phyloP scores from a whole-genome alignment of 2,113 vertebrate species.

The Ptilorrhoa leucosticta region DNA sequence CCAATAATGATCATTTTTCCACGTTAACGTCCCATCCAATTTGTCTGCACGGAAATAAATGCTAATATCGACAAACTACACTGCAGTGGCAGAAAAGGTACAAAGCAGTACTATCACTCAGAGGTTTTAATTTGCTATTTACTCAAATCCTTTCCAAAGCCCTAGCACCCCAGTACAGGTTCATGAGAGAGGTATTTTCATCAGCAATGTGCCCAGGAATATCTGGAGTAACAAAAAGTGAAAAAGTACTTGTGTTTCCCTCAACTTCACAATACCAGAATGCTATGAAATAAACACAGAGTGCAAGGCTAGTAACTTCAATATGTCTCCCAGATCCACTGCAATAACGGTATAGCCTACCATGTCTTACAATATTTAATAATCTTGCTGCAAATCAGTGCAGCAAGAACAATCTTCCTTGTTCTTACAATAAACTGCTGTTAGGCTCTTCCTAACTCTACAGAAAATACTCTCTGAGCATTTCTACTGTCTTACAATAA shows the following conservation, averaged over 20 bases:
- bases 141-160: not conserved
- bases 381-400: not conserved
- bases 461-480: not conserved
- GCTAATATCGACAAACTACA: not conserved
- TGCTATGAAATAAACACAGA: not conserved
- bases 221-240: not conserved
- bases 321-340: not conserved
- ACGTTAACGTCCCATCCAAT: not conserved
- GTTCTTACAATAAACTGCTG: conserved; percentile 3
- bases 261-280: not conserved
- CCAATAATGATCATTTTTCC: not conserved
- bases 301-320: not conserved
- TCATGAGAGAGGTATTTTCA: not conserved
- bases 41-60: not conserved
- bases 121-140: not conserved
- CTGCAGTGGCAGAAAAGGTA: not conserved
- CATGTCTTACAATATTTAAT: conserved; percentile 4
- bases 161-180: not conserved
- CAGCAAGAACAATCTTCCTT: conserved; percentile 2
- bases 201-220: not conserved
- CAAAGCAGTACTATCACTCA: not conserved
- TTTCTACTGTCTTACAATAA: not conserved
- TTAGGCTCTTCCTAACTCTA: not conserved
- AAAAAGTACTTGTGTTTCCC: not conserved
- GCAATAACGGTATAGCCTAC: not conserved